Evolutionary conservation across 2,888 invertebrate species (phyloP), one percentile per base, ranked within the genome.

Genomic region (Diploptera punctata): DNA sequence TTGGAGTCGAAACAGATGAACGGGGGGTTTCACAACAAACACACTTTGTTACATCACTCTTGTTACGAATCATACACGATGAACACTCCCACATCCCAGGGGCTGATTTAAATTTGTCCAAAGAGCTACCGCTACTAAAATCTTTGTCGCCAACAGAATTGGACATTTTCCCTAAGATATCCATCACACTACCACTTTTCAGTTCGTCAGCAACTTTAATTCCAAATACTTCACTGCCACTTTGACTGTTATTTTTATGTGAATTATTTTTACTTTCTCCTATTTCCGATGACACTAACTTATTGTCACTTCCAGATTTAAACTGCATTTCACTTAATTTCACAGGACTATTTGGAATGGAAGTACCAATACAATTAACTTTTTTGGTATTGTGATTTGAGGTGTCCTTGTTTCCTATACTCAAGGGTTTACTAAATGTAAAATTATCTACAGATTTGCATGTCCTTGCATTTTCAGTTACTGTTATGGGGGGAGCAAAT

Each of bases 401-500:
- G 76, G 54, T 18, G 71, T 60, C 57, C 74, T 76, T 1, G 77
- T 76, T 13, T 77, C 77, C 1, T 21, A 29, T 24, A 75, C 82
- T 80, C 47, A 85, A 79, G 74, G 82, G 82, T 61, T 83, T 83
- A 2, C 81, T 69, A 57, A 69, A 60, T 43, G 69, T 44, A 5
- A 60, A 67, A 31, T 57, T 60, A 24, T 54, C 65, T 26, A 21
- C 13, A 26, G 67, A 19, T 26, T 38, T 21, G 43, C 33, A 19
- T 54, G 67, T 60, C 60, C 60, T 69, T 57, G 60, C 77, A 47
- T 82, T 80, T 67, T 83, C 81, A 3, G 83, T 81, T 21, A 86
- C 78, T 33, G 84, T 82, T 26, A 87, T 79, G 0, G 89, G 89
- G 72, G 84, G 83, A 18, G 86, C 83, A 79, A 87, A 87, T 72